These are phyloP conservation scores for Montipora efflorescens DNA, from an alignment of 64 coral and sea anemone species.

Conservation along the genomic window DNA sequence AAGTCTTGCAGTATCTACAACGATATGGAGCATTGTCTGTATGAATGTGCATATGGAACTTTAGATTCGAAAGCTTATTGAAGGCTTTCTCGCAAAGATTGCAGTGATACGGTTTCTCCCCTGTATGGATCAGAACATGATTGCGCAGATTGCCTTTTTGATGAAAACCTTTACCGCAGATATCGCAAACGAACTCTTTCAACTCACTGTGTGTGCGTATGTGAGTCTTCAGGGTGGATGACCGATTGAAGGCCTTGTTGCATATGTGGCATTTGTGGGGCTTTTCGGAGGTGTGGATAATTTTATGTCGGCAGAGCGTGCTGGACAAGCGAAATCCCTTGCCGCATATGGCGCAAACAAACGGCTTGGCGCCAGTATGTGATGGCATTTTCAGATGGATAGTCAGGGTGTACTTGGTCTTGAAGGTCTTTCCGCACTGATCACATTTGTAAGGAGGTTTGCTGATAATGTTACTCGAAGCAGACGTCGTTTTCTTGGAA, in stretches of 20 bases:
- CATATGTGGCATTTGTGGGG: conserved; percentile 70
- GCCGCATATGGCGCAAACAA: conserved; percentile 76
- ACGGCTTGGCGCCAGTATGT: conserved; percentile 76
- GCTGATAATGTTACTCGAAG: neutral
- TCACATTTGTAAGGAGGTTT: conserved; percentile 60
- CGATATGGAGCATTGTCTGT: conserved; percentile 71
- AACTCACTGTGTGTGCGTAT: conserved; percentile 68
- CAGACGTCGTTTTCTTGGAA: conserved; percentile 7
- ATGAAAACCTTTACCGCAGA: conserved; percentile 76
- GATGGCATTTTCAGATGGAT: conserved; percentile 79
- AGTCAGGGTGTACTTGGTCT: conserved; percentile 73
- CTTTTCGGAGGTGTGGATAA: conserved; percentile 76
- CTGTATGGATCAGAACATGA: conserved; percentile 73
- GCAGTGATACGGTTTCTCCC: conserved; percentile 73
- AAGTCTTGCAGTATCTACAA: conserved; percentile 68
- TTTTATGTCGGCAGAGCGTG: conserved; percentile 78
- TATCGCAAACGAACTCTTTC: conserved; percentile 71
- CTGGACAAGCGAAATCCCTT: conserved; percentile 79
- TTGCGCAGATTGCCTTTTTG: conserved; percentile 86
- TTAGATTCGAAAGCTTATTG: conserved; percentile 79
- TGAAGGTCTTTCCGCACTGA: conserved; percentile 72
- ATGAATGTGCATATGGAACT: conserved; percentile 74
- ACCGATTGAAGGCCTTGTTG: conserved; percentile 73
- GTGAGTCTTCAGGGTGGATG: conserved; percentile 76
- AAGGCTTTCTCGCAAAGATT: conserved; percentile 75